Evolutionary conservation across 1,140 invertebrate species (phyloP).

Genomic region (Trissolcus basalis): DNA sequence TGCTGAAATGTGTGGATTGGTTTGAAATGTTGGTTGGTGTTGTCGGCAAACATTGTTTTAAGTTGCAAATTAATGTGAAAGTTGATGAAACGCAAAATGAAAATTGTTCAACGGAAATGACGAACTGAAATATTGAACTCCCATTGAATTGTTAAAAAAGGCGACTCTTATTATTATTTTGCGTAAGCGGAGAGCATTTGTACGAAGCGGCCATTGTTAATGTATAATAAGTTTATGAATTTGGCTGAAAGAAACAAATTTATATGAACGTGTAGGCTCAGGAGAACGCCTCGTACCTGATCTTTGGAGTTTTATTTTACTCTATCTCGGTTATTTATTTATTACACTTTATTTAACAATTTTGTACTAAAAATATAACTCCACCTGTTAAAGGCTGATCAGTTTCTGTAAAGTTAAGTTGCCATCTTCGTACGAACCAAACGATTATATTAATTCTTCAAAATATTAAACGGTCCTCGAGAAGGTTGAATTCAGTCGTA

Average conservation of each 20-base stretch:
- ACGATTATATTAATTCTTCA: too few relatives aligned
- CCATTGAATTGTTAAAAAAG: slow-evolving; percentile 11
- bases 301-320: slow-evolving; percentile 22
- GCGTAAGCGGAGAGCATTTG: slow-evolving; percentile 57
- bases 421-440: slow-evolving; percentile 1
- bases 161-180: too few relatives aligned
- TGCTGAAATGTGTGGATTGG: too few relatives aligned
- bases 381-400: slow-evolving; percentile 24
- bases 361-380: slow-evolving; percentile 2
- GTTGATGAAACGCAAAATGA: neutral
- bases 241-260: neutral
- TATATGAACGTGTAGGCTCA: slow-evolving; percentile 38
- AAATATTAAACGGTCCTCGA: too few relatives aligned
- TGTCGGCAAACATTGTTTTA: too few relatives aligned
- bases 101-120: slow-evolving; percentile 40
- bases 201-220: slow-evolving; percentile 35
- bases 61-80: too few relatives aligned
- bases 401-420: slow-evolving; percentile 10
- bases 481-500: too few relatives aligned
- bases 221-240: slow-evolving; percentile 52
- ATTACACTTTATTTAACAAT: neutral
- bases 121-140: slow-evolving; percentile 33
- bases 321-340: slow-evolving; percentile 28
- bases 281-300: slow-evolving; percentile 53
- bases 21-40: too few relatives aligned